phyloP scores from a whole-genome alignment of 2,113 vertebrate species.

The Passer montanus region DNA sequence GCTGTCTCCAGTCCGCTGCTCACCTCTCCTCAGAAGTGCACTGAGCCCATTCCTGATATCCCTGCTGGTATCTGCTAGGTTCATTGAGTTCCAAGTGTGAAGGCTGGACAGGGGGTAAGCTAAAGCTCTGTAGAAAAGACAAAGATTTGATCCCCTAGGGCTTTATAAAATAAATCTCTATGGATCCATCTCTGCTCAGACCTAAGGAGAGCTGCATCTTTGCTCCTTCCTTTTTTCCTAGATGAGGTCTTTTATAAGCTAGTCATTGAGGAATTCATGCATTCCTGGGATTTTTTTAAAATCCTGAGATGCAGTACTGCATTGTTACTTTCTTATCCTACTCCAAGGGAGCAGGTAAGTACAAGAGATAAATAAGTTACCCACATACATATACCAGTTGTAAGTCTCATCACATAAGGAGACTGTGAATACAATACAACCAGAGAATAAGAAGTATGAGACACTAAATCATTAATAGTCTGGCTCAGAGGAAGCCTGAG shows the following conservation, averaged over 20 bases:
- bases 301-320: not conserved
- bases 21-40: not conserved
- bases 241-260: not conserved
- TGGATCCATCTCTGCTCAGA: not conserved
- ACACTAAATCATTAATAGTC: not conserved
- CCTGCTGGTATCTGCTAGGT: not conserved
- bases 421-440: not conserved
- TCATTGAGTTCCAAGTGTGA: not conserved
- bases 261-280: not conserved
- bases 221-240: not conserved
- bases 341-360: not conserved
- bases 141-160: not conserved
- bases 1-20: not conserved
- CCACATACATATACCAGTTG: rapidly evolving
- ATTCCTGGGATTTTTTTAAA: not conserved
- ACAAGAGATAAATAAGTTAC: not conserved
- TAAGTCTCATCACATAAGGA: not conserved
- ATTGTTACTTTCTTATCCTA: not conserved
- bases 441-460: not conserved
- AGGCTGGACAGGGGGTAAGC: not conserved
- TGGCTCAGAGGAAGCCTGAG: not conserved
- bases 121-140: not conserved
- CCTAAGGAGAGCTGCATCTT: not conserved
- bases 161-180: not conserved
- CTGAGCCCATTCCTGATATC: not conserved